phyloP scores from a whole-genome alignment of 1,140 invertebrate genomes.

The Thaumatotibia leucotreta region DNA sequence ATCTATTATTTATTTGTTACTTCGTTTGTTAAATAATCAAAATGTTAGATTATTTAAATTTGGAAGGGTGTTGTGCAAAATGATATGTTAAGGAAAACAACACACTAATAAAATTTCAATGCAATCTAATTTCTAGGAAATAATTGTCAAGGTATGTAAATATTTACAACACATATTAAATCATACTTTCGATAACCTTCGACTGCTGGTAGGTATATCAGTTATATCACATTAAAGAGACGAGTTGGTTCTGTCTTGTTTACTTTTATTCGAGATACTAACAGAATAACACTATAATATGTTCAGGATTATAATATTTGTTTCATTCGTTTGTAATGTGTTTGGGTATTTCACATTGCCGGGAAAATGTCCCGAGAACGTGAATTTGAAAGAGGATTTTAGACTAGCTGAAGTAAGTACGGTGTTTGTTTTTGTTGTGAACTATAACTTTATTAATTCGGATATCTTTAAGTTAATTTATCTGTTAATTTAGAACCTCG shows the following conservation, averaged over 20 bases:
- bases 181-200: not conserved
- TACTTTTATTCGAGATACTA: not conserved
- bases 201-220: not conserved
- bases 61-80: no score
- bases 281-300: slow-evolving; percentile 17
- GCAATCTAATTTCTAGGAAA: not conserved
- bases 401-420: slow-evolving; percentile 53
- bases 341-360: slow-evolving; percentile 53
- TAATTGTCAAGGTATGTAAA: not conserved
- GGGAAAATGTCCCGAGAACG: slow-evolving; percentile 56
- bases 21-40: no score
- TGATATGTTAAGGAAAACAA: not conserved
- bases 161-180: not conserved
- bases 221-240: not conserved
- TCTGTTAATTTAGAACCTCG: no score
- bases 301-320: slow-evolving; percentile 32
- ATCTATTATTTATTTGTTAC: no score
- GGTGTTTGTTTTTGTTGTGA: no score
- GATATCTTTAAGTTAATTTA: no score
- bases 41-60: no score
- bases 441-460: no score
- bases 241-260: not conserved
- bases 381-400: slow-evolving; percentile 50
- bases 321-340: slow-evolving; percentile 31
- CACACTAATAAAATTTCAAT: not conserved